These are phyloP conservation scores for Hyposoter didymator DNA, from an alignment of 2,888 invertebrate genomes.

Conservation along the genomic window DNA sequence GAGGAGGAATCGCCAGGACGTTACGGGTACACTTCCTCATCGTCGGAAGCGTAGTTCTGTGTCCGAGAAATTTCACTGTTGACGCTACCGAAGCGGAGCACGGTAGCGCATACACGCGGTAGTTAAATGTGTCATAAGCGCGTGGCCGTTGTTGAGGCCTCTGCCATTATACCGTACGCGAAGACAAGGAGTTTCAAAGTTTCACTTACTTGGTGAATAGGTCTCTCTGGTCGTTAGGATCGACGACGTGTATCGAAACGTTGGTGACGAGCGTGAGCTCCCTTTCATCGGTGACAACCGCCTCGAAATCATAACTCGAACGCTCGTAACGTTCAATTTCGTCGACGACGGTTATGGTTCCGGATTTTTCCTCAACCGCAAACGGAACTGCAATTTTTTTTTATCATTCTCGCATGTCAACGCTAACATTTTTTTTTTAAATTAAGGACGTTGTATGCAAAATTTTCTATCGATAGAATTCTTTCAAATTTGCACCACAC, in stretches of 20 bases:
- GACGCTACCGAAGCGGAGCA: constrained; percentile 52
- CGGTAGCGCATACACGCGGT: constrained; percentile 44
- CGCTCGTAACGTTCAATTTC: constrained; percentile 89
- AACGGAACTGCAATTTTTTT: constrained; percentile 90
- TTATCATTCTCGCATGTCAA: not conserved
- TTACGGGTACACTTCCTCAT: constrained; percentile 39
- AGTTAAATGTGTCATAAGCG: constrained; percentile 68
- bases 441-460: too few species aligned
- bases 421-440: too few species aligned
- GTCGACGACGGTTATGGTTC: constrained; percentile 94
- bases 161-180: constrained; percentile 18
- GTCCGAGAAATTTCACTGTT: constrained; percentile 67
- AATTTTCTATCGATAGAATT: too few species aligned
- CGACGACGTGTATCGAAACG: constrained; percentile 93
- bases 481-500: too few species aligned
- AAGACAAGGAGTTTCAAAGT: constrained; percentile 31
- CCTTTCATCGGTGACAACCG: constrained; percentile 89
- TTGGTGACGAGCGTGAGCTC: constrained; percentile 91
- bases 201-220: constrained; percentile 88
- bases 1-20: constrained; percentile 12
- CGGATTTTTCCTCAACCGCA: constrained; percentile 94
- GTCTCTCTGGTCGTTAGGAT: constrained; percentile 89
- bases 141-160: constrained; percentile 39
- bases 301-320: constrained; percentile 92
- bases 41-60: constrained; percentile 36